Evolutionary conservation across 2,888 invertebrate genomes (phyloP), one percentile per base, ranked within the genome.

Genomic region (Tachystola acroxantha): DNA sequence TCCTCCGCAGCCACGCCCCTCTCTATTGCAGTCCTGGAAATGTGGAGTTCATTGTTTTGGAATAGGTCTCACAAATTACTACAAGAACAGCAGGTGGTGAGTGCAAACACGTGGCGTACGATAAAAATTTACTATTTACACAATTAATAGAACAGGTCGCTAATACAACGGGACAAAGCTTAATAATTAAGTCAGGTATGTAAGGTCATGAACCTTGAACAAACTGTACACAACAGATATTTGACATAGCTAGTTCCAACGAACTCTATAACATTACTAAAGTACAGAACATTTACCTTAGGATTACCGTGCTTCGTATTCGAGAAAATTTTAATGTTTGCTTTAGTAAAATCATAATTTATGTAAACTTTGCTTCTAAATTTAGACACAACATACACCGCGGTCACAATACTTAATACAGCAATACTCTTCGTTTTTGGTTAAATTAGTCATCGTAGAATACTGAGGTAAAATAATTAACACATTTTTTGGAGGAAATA

Each of bases 301-400:
- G 50, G 57, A 64, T 74, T 69, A 62, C 62, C 63, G 74, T 68
- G 70, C 65, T 76, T 75, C 66, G 57, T 74, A 72, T 58, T 68
- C 61, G 68, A 72, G 64, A 76, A 67, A 72, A 68, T 67, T 61
- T 63, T 68, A 72, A 64, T 64, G 66, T 76, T 75, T 78, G 72
- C 80, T 65, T 75, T 79, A 68, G 45, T 71, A 77, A 64, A 81
- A 77, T 74, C 85, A 85, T 85, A 81, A 77, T 85, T 82, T 75
- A 71, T 64, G 60, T 65, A 65, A 68, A 69, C 61, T 64, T 58
- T 61, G 54, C 42, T 57, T 63, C 51, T 46, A 59, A 62, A 51
- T 48, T 44, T 56, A 56, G 47, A 58, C 54, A 59, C 57, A 52
- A 56, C 46, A 50, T 53, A 56, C 57, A 64, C 64, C 61, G 46